phyloP scores from a whole-genome alignment of 2,888 invertebrate species.

The Eueremaeus valkanovi region DNA sequence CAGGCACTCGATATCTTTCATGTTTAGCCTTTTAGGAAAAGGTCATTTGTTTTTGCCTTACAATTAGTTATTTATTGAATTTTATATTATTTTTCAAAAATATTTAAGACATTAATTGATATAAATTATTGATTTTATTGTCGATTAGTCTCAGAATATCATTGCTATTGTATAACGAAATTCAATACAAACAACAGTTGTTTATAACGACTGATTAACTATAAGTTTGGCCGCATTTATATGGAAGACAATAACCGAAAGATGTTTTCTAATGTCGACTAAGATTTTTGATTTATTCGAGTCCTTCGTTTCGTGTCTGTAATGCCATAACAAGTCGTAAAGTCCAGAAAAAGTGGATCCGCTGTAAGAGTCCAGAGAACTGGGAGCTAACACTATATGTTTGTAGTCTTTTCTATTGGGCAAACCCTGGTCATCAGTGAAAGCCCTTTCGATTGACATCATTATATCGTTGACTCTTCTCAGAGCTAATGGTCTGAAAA shows the following conservation, averaged over 20 bases:
- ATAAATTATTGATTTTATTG: too few species aligned
- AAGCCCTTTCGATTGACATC: too few species aligned
- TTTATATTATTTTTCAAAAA: too few species aligned
- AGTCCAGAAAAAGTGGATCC: constrained; percentile 1
- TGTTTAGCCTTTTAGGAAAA: too few species aligned
- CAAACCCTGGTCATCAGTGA: background rate
- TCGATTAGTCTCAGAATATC: too few species aligned
- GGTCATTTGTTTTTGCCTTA: too few species aligned
- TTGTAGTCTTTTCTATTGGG: background rate
- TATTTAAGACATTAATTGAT: too few species aligned
- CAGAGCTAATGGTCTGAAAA: background rate
- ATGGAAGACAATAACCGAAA: constrained; percentile 12
- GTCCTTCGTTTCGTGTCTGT: background rate
- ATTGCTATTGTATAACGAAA: too few species aligned
- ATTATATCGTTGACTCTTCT: too few species aligned
- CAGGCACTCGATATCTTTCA: too few species aligned
- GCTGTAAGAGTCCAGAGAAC: constrained; percentile 17
- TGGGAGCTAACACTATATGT: constrained; percentile 3
- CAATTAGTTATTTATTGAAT: too few species aligned
- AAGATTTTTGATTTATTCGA: background rate
- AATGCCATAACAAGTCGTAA: background rate
- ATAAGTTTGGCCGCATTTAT: constrained; percentile 22
- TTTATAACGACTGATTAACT: background rate
- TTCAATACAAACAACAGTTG: too few species aligned
- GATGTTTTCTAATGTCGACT: background rate